Base-by-base conservation (phyloP, 2,888 invertebrate genomes). In the Scaptomyza flava region DNA sequence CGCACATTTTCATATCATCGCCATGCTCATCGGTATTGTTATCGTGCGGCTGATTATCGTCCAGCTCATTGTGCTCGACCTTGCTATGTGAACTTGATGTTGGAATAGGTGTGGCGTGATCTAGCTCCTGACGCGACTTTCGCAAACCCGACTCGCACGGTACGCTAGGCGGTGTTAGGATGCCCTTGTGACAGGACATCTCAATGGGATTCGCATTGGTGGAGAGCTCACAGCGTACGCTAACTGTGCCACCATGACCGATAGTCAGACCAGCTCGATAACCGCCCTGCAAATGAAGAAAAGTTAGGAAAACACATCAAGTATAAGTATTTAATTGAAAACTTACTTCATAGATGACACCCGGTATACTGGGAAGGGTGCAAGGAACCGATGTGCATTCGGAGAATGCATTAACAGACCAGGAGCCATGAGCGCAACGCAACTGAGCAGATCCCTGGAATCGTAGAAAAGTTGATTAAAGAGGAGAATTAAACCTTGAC, bases 211-310 rank as follows among this genome's bases (percentile, higher is more conserved):
- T 94, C 80, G 85, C 92, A 91, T 84, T 93, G 88, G 79, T 90
- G 83, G 88, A 89, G 34, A 90, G 85, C 23, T 95, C 95, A 79
- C 96, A 96, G 56, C 95, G 95, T 68, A 95, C 96, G 66, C 94
- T 94, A 8, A 97, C 96, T 1, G 95, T 94, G 0, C 96, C 95
- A 0, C 96, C 96, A 84, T 97, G 96, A 0, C 96, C 96, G 27
- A 97, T 96, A 0, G 95, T 96, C 6, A 96, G 93, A 0, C 96
- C 96, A 2, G 95, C 94, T 46, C 96, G 93, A 91, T 96, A 97
- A 0, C 96, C 96, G 94, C 94, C 87, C 95, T 94, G 61, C 6
- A 9, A 7, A 23, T 34, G 0, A 0, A 2, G 4, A 0, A 6
- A 9, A 9, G n/a, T 11, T 14, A 3, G 12, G 5, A 9, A 12